A percentile compares a stretch with the other conserved stretches of the same genome.
These are phyloP conservation scores for Proterorhinus semilunaris DNA, from an alignment of 2,113 vertebrate species.

Conservation along the genomic window DNA sequence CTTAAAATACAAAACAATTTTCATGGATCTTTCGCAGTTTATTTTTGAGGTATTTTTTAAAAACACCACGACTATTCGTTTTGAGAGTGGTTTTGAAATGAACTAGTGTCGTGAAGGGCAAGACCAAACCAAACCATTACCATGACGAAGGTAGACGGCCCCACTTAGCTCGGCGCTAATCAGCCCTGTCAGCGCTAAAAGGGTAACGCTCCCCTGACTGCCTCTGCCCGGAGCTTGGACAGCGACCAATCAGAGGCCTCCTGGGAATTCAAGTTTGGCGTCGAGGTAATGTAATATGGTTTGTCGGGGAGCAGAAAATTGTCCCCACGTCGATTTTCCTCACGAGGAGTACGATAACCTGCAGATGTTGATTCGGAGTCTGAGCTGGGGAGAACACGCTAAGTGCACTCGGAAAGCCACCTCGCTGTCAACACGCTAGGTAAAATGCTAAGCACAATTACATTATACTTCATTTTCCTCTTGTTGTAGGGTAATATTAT, in stretches of 20 bases:
- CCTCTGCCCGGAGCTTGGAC: conserved; percentile 29
- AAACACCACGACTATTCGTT: too few relatives aligned
- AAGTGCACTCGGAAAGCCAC: too few relatives aligned
- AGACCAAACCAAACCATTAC: neutral
- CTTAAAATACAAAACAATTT: too few relatives aligned
- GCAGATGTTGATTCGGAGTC: too few relatives aligned
- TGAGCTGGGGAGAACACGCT: too few relatives aligned
- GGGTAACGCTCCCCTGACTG: conserved; percentile 15
- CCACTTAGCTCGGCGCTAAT: conserved; percentile 28
- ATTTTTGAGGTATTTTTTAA: too few relatives aligned
- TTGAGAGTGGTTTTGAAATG: too few relatives aligned
- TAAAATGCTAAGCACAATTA: too few relatives aligned
- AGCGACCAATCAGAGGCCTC: conserved; percentile 29
- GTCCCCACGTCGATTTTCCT: neutral
- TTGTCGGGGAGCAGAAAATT: neutral
- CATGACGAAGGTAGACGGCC: conserved; percentile 22
- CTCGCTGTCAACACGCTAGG: too few relatives aligned
- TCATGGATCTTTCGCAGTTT: too few relatives aligned
- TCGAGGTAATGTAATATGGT: neutral
- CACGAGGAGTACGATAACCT: conserved; percentile 5
- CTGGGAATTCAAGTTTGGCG: neutral
- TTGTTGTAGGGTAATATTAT: too few relatives aligned
- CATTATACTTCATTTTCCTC: too few relatives aligned
- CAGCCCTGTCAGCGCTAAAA: conserved; percentile 49
- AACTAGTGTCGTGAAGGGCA: neutral